Evolutionary conservation across 2,113 vertebrate genomes (phyloP).

Genomic region (Aythya baeri): DNA sequence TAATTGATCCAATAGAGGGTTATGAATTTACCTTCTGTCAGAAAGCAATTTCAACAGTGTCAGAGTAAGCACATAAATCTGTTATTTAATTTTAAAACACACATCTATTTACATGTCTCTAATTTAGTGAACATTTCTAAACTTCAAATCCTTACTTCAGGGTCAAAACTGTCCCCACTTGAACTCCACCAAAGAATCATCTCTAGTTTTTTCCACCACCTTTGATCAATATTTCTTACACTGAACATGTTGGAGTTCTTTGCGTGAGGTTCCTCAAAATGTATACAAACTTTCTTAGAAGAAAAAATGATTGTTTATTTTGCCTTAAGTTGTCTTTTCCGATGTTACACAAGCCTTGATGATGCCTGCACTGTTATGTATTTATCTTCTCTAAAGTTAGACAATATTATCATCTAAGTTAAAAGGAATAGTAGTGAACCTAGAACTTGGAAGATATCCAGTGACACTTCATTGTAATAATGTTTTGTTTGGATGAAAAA

Average conservation of each 20-base stretch:
- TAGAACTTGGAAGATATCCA: slow-evolving; percentile 14
- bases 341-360: background rate
- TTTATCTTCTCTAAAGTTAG: background rate
- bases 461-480: background rate
- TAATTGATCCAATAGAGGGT: slow-evolving; percentile 2
- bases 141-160: background rate
- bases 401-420: background rate
- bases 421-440: background rate
- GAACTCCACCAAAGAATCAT: background rate
- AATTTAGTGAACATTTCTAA: background rate
- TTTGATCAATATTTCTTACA: background rate
- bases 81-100: background rate
- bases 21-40: slow-evolving; percentile 21
- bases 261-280: background rate
- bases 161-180: background rate
- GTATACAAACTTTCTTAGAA: background rate
- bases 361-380: background rate
- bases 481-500: slow-evolving; percentile 13
- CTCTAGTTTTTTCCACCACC: background rate
- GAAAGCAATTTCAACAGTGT: slow-evolving; percentile 4
- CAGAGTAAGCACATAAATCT: background rate
- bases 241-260: background rate
- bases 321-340: background rate
- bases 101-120: background rate
- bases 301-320: background rate